Percentiles rank a stretch among this genome's conserved stretches.
These are phyloP conservation scores for Diuraphis noxia DNA, from an alignment of 1,140 invertebrate genomes.

Conservation along the genomic window DNA sequence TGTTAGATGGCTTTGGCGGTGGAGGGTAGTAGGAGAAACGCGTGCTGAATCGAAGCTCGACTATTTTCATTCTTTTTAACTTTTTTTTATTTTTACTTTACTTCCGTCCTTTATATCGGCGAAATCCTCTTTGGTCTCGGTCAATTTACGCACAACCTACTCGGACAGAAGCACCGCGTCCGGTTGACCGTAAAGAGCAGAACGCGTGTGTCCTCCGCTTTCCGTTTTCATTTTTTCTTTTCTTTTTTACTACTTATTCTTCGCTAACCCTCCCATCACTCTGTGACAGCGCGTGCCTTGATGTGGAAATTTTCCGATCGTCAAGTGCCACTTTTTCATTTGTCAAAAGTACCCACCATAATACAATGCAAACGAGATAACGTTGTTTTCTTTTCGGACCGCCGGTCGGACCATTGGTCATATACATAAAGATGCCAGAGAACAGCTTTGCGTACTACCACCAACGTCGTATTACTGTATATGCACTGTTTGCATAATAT, in stretches of 20 bases:
- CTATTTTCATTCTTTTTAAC: constrained; percentile 29
- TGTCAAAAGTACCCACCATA: constrained; percentile 32
- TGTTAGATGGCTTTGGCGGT: neutral
- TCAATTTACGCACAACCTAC: constrained; percentile 50
- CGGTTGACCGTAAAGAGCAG: constrained; percentile 39
- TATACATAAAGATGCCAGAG: neutral
- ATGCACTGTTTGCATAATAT: neutral
- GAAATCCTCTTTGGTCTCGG: constrained; percentile 51
- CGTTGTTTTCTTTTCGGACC: constrained; percentile 39
- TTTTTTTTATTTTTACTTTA: constrained; percentile 17
- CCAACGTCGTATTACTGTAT: neutral
- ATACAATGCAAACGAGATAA: constrained; percentile 54
- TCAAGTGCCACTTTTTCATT: constrained; percentile 52
- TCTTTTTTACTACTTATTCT: neutral
- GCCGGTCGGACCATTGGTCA: neutral
- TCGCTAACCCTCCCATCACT: neutral
- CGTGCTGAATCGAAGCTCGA: neutral
- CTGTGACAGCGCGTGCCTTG: neutral
- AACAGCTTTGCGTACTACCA: neutral
- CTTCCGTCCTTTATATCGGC: neutral
- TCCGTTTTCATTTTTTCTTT: neutral
- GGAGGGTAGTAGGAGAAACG: neutral
- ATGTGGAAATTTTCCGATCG: constrained; percentile 44
- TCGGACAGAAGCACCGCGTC: constrained; percentile 23
- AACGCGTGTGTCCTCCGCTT: neutral